A percentile compares a stretch with the other conserved stretches of the same genome.
Evolutionary conservation across 37 sponge, comb jelly and placozoan genomes (phyloP).

Genomic region (Cliona cf. orientalis): DNA sequence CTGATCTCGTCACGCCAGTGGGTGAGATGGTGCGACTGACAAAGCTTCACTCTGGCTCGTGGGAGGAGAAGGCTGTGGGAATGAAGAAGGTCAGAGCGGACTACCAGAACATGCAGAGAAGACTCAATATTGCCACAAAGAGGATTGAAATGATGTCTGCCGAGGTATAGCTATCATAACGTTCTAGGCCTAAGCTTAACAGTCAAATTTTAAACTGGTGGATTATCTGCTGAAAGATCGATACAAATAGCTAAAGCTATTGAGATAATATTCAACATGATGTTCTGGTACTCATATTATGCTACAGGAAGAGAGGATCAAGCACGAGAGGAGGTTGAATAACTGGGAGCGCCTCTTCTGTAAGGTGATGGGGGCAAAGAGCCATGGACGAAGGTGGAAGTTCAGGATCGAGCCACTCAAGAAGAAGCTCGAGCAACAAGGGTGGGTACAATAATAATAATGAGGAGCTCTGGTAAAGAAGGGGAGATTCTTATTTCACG

Average conservation of each 20-base stretch:
- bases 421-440: constrained; percentile 41
- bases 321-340: constrained; percentile 50
- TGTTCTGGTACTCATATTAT: too few relatives aligned
- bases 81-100: constrained; percentile 68
- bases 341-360: constrained; percentile 80
- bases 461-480: too few relatives aligned
- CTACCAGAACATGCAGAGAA: constrained; percentile 71
- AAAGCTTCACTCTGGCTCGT: constrained; percentile 56
- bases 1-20: constrained; percentile 66
- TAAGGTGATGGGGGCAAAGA: constrained; percentile 53
- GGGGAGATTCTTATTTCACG: too few relatives aligned
- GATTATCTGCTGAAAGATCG: too few relatives aligned
- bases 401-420: constrained; percentile 84
- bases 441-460: constrained; percentile 58
- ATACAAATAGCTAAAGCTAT: too few relatives aligned
- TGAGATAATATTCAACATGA: too few relatives aligned
- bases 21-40: constrained; percentile 67
- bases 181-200: too few relatives aligned
- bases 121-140: constrained; percentile 75
- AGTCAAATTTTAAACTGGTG: too few relatives aligned
- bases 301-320: constrained; percentile 66
- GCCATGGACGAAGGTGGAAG: constrained; percentile 86
- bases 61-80: constrained; percentile 72
- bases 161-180: too few relatives aligned
- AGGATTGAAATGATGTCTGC: constrained; percentile 64